A percentile compares a stretch with the other conserved stretches of the same genome.
phyloP scores from a whole-genome alignment of 2,113 vertebrate species.

The Eulemur macaco region DNA sequence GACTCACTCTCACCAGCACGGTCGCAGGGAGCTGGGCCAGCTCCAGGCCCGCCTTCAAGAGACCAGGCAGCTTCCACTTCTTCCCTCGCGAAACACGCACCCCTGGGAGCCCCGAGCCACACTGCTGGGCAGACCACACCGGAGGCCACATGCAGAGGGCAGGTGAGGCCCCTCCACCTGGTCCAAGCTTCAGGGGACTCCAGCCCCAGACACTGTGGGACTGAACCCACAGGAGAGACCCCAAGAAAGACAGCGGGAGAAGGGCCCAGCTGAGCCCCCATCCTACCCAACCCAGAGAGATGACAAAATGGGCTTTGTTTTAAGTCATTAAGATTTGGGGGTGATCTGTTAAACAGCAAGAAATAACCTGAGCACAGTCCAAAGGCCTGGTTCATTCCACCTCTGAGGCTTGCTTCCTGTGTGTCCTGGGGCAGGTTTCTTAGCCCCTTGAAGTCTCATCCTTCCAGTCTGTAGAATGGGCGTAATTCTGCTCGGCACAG shows the following conservation, averaged over 20 bases:
- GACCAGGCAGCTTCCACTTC: neutral
- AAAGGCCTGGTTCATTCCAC: fast-evolving
- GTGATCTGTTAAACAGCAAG: neutral
- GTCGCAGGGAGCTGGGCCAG: neutral
- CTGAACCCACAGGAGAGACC: neutral
- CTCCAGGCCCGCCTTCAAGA: neutral
- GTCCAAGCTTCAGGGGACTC: neutral
- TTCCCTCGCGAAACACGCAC: neutral
- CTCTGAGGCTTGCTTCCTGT: neutral
- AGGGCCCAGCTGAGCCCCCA: neutral
- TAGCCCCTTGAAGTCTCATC: neutral
- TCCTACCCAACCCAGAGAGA: fast-evolving
- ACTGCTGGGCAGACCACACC: neutral
- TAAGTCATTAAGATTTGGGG: neutral
- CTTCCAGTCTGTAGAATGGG: neutral
- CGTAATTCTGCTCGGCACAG: neutral
- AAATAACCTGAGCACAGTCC: neutral
- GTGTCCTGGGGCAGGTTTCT: neutral
- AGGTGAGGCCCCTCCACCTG: fast-evolving
- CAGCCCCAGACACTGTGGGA: fast-evolving
- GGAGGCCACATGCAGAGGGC: neutral
- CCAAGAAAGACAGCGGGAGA: neutral
- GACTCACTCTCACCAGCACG: neutral
- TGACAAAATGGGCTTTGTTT: neutral
- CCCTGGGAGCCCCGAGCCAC: neutral